A percentile compares a stretch with the other conserved stretches of the same genome.
These are phyloP conservation scores for Sphyrna mokarran DNA, from an alignment of 2,113 vertebrate species.

Conservation along the genomic window DNA sequence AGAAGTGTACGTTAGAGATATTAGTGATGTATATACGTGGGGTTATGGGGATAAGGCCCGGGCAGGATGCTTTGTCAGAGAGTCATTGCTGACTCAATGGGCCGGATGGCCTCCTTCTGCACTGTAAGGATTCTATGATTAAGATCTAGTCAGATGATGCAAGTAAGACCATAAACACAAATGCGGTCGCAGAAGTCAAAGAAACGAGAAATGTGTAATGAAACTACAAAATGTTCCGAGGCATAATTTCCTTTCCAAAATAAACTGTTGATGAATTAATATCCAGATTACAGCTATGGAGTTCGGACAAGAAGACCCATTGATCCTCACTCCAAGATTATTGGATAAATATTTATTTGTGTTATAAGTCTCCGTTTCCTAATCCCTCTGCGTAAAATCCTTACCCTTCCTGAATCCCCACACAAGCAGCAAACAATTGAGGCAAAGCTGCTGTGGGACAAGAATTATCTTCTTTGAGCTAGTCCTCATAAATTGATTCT, in stretches of 20 bases:
- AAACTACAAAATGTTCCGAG: neutral
- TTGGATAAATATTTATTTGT: neutral
- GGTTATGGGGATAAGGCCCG: too few relatives aligned
- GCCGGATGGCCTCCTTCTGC: too few relatives aligned
- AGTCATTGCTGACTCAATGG: too few relatives aligned
- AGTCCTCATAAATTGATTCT: neutral
- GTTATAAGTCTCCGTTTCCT: neutral
- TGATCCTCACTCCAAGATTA: neutral
- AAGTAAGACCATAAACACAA: neutral
- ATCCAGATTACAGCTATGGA: neutral
- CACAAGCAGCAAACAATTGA: neutral
- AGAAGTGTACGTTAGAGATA: too few relatives aligned
- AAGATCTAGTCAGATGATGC: neutral
- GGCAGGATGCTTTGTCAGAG: too few relatives aligned
- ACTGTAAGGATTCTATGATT: too few relatives aligned
- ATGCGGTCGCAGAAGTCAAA: neutral
- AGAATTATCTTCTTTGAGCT: neutral
- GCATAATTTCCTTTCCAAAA: neutral
- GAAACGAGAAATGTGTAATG: neutral
- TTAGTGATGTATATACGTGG: too few relatives aligned
- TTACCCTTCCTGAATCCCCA: neutral
- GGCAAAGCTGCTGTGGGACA: neutral
- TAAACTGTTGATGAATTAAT: neutral
- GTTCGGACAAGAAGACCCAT: neutral
- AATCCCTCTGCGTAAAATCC: neutral